Percentiles rank a stretch among this genome's conserved stretches.
Conservation (phyloP, 2,113 vertebrate species). For the Gavia stellata region DNA sequence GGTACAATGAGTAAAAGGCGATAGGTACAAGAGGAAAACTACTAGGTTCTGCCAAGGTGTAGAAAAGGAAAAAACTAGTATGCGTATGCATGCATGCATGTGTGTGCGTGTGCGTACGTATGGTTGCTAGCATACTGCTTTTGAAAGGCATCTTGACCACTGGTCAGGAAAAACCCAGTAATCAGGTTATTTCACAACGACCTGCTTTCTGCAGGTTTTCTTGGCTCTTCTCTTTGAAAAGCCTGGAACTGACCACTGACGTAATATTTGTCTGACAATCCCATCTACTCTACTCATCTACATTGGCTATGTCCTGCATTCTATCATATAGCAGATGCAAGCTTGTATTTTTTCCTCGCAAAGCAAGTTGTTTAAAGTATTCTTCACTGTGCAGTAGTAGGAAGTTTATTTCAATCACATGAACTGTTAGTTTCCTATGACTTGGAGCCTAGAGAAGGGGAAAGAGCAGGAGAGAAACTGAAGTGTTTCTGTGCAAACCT, state of each 20-base stretch:
- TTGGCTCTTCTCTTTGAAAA: neutral
- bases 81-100: neutral
- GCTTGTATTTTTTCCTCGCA: neutral
- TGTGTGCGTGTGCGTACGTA: neutral
- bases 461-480: neutral
- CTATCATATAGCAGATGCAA: neutral
- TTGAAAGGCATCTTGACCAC: neutral
- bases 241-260: neutral
- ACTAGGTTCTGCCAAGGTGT: neutral
- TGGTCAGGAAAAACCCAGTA: neutral
- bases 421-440: neutral
- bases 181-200: neutral
- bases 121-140: neutral
- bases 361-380: neutral
- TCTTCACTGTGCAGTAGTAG: neutral
- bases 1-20: neutral
- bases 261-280: neutral
- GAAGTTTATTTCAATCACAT: neutral
- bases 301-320: neutral
- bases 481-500: neutral
- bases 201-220: neutral
- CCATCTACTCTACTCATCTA: neutral
- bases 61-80: neutral
- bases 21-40: neutral
- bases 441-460: neutral